Evolutionary conservation across 2,888 invertebrate genomes (phyloP), one percentile per base, ranked within the genome.

Genomic region (Hipparchia sbordonii): DNA sequence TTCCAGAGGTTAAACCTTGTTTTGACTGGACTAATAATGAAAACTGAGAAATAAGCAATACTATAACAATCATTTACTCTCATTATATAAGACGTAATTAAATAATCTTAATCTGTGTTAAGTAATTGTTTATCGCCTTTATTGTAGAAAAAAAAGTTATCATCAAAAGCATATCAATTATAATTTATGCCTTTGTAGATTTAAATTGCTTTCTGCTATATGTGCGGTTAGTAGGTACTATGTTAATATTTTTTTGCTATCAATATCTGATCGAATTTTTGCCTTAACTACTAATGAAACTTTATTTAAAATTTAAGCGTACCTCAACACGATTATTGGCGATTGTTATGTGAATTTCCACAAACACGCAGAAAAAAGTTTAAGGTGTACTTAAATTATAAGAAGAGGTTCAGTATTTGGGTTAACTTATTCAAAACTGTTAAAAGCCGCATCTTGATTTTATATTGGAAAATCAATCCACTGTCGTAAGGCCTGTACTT

Each of bases 371-470:
- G 46, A 61, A 45, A 45, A 2, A 39, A 60, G 23, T 23, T n/a
- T 62, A 8, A 62, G 8, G 1, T 13, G 13, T 46, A 5, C 63
- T 48, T 63, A 63, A 48, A 63, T 63, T 13, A 23, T 48, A 23
- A 63, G 48, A 5, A 48, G 54, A 6, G 23, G 6, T 59, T 66
- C 23, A 13, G 0, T 12, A 66, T 48, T 69, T 10, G 46, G 39
- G 7, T 8, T 3, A 2, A 12, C n/a, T 6, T 65, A 52, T 23
- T 62, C 59, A 45, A 73, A 74, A 67, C 72, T 76, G 74, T 74
- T 76, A 73, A 74, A 77, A 33, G 65, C 52, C 66, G 74, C 75
- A 73, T 74, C 71, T 70, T 69, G 67, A 67, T 71, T 73, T 61
- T 51, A 9, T 13, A 56, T 69, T 66, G 48, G 39, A 45, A 70